A percentile compares a stretch with the other conserved stretches of the same genome.
Conservation (phyloP, 2,113 vertebrate genomes). For the Cochlearius cochlearius region DNA sequence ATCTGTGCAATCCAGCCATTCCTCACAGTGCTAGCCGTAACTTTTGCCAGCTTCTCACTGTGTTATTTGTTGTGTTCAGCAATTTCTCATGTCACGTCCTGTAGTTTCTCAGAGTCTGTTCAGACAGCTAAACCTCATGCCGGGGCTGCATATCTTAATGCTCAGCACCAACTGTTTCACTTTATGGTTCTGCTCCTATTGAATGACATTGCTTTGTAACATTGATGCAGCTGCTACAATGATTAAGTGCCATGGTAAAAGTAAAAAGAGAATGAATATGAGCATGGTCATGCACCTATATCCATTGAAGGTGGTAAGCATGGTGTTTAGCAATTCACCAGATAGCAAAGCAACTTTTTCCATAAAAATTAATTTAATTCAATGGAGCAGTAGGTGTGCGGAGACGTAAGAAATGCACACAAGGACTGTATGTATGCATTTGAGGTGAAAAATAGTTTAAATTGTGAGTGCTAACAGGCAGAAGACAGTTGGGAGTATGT, state of each 20-base stretch:
- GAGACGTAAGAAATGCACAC: neutral
- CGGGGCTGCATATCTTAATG: neutral
- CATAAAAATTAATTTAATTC: neutral
- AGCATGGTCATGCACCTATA: neutral
- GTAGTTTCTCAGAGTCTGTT: neutral
- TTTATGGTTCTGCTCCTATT: neutral
- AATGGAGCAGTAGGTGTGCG: neutral
- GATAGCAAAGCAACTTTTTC: neutral
- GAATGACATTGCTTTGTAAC: neutral
- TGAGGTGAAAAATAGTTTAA: neutral
- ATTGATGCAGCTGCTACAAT: neutral
- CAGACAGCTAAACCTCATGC: neutral
- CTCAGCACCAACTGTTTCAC: neutral
- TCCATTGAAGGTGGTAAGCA: neutral
- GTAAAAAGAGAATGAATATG: neutral
- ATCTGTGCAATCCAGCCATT: constrained; percentile 3
- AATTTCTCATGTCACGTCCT: neutral
- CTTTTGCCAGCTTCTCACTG: constrained; percentile 20
- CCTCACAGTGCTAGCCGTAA: neutral
- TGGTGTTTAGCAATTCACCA: neutral
- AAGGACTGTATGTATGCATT: neutral
- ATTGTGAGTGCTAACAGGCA: neutral
- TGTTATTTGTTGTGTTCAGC: constrained; percentile 17
- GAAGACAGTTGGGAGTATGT: neutral
- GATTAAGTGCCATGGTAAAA: neutral